phyloP scores from a whole-genome alignment of 2,888 invertebrate species.

The Minunthozetes semirufus region DNA sequence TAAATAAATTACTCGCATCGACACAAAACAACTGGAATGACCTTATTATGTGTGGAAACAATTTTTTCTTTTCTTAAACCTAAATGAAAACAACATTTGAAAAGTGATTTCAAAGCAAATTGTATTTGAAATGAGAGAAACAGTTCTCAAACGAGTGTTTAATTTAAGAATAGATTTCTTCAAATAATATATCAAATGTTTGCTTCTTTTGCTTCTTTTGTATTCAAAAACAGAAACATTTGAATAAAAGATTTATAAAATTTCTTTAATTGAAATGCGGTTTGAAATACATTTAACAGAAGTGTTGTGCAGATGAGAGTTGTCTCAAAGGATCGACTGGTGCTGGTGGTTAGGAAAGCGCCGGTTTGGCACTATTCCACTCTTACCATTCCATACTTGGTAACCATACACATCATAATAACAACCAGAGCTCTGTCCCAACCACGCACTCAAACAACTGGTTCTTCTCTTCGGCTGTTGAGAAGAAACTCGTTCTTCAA shows the following conservation, averaged over 20 bases:
- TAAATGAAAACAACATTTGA: background rate
- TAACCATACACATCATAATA: slow-evolving; percentile 17
- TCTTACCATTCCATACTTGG: slow-evolving; percentile 22
- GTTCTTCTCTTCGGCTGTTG: background rate
- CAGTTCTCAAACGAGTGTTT: background rate
- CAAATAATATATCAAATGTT: no score
- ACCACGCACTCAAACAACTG: slow-evolving; percentile 8
- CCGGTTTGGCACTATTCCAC: slow-evolving; percentile 28
- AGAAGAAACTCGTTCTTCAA: background rate
- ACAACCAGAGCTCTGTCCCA: background rate
- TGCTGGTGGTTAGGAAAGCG: slow-evolving; percentile 26
- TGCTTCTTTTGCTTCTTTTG: no score
- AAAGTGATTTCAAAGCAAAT: background rate
- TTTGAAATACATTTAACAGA: no score
- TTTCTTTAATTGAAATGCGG: background rate
- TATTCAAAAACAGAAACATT: no score
- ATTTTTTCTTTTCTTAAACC: background rate
- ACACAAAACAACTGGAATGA: background rate
- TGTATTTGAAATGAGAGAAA: background rate
- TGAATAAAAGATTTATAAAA: background rate
- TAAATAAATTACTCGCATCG: background rate
- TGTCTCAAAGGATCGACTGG: background rate
- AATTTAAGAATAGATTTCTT: no score
- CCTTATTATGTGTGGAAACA: background rate
- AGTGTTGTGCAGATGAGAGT: no score